A percentile compares a stretch with the other conserved stretches of the same genome.
phyloP scores from a whole-genome alignment of 2,113 vertebrate species.

The Silurus glanis region DNA sequence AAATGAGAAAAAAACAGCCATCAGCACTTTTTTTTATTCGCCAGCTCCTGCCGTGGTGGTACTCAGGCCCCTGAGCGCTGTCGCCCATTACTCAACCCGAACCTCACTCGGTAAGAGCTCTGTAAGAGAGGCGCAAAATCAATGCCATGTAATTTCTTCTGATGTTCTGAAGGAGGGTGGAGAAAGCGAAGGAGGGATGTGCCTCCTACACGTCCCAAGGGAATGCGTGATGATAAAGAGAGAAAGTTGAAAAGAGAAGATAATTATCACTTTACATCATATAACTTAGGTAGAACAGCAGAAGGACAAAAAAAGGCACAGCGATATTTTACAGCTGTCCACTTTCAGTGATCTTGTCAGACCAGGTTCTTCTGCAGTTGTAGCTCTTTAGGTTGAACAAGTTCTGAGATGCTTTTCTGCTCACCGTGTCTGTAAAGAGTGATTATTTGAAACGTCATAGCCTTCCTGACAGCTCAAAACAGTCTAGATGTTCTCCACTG shows the following conservation, averaged over 20 bases:
- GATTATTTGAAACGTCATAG: not conserved
- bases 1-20: conserved; percentile 38
- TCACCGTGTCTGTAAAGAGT: not conserved
- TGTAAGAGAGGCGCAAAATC: conserved; percentile 51
- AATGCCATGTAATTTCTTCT: conserved; percentile 58
- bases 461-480: not conserved
- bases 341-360: not conserved
- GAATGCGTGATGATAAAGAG: not conserved
- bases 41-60: conserved; percentile 34
- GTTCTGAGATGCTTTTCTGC: not conserved
- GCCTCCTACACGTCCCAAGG: not conserved
- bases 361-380: not conserved
- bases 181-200: not conserved
- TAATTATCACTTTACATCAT: not conserved
- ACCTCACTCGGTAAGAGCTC: conserved; percentile 50
- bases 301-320: not conserved
- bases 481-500: not conserved
- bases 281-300: not conserved
- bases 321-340: not conserved
- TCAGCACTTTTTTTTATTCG: conserved; percentile 39
- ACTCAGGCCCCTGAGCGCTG: not conserved
- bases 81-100: conserved; percentile 51
- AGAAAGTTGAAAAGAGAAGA: not conserved
- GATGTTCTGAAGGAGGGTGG: conserved; percentile 33
- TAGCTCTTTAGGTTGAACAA: not conserved